Evolutionary conservation across 2,797 vertebrate species (phyloP).

Genomic region (Nasua narica): DNA sequence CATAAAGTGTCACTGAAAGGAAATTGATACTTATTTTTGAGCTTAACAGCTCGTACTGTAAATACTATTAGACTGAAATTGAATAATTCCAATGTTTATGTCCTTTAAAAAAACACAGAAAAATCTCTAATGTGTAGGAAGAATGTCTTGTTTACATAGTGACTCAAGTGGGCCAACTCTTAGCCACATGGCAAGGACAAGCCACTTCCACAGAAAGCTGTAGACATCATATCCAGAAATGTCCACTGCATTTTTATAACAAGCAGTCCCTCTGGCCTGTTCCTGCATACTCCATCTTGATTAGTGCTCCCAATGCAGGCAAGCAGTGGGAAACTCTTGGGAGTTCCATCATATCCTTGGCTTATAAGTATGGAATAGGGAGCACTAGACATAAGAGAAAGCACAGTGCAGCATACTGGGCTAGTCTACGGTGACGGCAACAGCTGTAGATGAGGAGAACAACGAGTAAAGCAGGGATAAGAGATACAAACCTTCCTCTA

Average conservation of each 20-base stretch:
- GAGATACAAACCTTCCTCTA: not conserved
- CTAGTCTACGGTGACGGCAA: not conserved
- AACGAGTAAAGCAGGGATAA: not conserved
- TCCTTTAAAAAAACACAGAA: not conserved
- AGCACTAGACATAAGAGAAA: not conserved
- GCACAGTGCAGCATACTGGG: not conserved
- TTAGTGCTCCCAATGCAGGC: not conserved
- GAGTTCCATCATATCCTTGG: not conserved
- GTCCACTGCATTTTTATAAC: not conserved
- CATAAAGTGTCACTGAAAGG: constrained; percentile 48
- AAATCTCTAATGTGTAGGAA: not conserved
- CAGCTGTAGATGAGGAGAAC: not conserved
- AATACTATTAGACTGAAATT: constrained; percentile 33
- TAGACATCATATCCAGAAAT: not conserved
- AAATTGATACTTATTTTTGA: constrained; percentile 56
- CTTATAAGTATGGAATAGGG: not conserved
- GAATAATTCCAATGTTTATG: constrained; percentile 53
- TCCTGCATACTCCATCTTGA: not conserved
- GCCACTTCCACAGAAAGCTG: not conserved
- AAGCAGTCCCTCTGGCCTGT: not conserved
- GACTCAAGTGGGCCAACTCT: not conserved
- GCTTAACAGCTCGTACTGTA: constrained; percentile 27
- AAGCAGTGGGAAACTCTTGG: not conserved
- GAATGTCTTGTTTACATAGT: constrained; percentile 15
- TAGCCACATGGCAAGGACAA: not conserved